phyloP scores from a whole-genome alignment of 2,113 vertebrate species.

The Notechis scutatus region DNA sequence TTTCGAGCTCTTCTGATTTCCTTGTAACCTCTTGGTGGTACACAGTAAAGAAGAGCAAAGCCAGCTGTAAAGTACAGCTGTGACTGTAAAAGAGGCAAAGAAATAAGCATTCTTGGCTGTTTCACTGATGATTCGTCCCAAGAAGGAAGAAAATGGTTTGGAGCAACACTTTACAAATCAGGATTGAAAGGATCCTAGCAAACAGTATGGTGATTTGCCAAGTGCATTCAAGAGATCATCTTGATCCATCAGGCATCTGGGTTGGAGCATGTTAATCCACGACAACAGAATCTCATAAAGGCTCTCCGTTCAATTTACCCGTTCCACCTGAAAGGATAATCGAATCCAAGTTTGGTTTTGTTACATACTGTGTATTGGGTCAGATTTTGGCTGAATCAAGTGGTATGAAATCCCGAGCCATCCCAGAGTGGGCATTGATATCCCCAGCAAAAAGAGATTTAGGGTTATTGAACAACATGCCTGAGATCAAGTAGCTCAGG shows the following conservation, averaged over 20 bases:
- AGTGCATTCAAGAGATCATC: not conserved
- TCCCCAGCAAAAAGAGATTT: not conserved
- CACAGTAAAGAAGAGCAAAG: not conserved
- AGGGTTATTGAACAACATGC: not conserved
- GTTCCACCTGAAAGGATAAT: not conserved
- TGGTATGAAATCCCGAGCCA: not conserved
- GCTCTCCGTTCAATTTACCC: not conserved
- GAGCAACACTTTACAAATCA: not conserved
- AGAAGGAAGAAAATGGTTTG: not conserved
- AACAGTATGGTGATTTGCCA: not conserved
- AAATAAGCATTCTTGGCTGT: not conserved
- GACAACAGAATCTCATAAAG: not conserved
- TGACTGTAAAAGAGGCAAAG: not conserved
- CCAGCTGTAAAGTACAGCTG: not conserved
- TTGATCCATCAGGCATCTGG: not conserved
- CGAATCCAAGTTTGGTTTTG: not conserved
- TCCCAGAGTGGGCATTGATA: not conserved
- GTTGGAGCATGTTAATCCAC: not conserved
- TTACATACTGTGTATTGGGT: not conserved
- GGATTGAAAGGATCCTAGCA: not conserved
- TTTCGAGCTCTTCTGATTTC: not conserved
- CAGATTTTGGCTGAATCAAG: not conserved
- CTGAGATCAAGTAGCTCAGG: not conserved
- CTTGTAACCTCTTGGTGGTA: not conserved
- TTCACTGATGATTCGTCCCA: not conserved